Evolutionary conservation across 2,888 invertebrate genomes (phyloP).

Genomic region (Boloria selene): DNA sequence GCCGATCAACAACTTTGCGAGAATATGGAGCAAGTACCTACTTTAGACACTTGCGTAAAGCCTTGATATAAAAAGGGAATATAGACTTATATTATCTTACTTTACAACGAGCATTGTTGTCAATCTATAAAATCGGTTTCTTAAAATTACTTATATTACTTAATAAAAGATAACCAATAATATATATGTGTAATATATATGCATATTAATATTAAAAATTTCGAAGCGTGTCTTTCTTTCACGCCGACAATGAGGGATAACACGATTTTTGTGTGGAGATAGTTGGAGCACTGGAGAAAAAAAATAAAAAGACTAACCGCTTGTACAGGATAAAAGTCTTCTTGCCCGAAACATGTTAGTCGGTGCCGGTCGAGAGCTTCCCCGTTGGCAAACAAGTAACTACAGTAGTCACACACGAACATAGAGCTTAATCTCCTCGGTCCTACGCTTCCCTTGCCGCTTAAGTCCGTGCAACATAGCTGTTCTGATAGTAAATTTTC

Average conservation of each 20-base stretch:
- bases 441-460: constrained; percentile 56
- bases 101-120: neutral
- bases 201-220: too few species aligned
- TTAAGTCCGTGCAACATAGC: constrained; percentile 62
- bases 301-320: constrained; percentile 40
- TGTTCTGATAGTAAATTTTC: constrained; percentile 55
- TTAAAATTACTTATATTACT: too few species aligned
- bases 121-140: too few species aligned
- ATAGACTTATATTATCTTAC: constrained; percentile 5
- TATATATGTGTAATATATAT: neutral
- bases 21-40: constrained; percentile 21
- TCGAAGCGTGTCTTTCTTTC: too few species aligned
- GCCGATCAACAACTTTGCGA: constrained; percentile 14
- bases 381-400: constrained; percentile 67
- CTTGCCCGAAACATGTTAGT: constrained; percentile 53
- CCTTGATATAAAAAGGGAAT: constrained; percentile 15
- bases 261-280: too few species aligned
- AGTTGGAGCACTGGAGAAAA: too few species aligned
- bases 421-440: constrained; percentile 63
- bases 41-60: constrained; percentile 16
- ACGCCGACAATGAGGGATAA: too few species aligned
- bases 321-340: constrained; percentile 49
- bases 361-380: constrained; percentile 68
- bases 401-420: constrained; percentile 73
- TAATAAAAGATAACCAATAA: neutral